A percentile compares a stretch with the other conserved stretches of the same genome.
Conservation (phyloP, 2,888 invertebrate species). For the Acanthacorydalis orientalis region DNA sequence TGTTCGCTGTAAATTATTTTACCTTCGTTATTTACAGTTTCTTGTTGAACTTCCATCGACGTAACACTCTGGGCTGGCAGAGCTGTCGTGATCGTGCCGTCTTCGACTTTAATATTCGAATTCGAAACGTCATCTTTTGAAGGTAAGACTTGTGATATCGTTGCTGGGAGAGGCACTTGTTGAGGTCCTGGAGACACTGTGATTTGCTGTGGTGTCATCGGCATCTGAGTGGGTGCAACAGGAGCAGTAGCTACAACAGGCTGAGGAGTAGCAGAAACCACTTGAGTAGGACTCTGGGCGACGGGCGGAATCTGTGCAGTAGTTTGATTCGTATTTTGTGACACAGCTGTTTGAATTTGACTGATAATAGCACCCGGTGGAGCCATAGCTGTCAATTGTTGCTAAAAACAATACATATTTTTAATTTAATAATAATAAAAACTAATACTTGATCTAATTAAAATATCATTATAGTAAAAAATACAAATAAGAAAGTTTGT, state of each 20-base stretch:
- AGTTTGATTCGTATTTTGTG: constrained; percentile 20
- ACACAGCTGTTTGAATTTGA: constrained; percentile 21
- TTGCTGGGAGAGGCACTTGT: constrained; percentile 21
- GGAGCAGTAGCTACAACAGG: background rate
- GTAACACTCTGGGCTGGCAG: background rate
- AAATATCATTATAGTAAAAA: too few species aligned
- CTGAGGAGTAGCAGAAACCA: constrained; percentile 7
- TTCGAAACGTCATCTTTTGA: constrained; percentile 12
- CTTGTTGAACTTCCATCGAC: constrained; percentile 9
- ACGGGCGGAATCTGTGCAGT: constrained; percentile 22
- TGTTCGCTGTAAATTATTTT: background rate
- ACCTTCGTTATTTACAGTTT: background rate
- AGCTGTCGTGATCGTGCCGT: constrained; percentile 11
- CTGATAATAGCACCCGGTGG: constrained; percentile 30
- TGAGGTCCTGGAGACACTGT: constrained; percentile 15
- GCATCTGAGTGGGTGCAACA: background rate
- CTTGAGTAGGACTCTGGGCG: constrained; percentile 17
- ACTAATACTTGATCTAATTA: background rate
- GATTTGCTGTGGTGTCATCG: constrained; percentile 1
- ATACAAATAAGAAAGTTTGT: too few species aligned
- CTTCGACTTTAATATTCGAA: constrained; percentile 10
- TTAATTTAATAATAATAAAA: background rate
- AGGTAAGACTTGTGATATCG: constrained; percentile 11
- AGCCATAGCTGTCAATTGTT: constrained; percentile 32
- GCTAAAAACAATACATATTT: constrained; percentile 7